Conservation (phyloP, 2,888 invertebrate species). For the Phasia obesa region DNA sequence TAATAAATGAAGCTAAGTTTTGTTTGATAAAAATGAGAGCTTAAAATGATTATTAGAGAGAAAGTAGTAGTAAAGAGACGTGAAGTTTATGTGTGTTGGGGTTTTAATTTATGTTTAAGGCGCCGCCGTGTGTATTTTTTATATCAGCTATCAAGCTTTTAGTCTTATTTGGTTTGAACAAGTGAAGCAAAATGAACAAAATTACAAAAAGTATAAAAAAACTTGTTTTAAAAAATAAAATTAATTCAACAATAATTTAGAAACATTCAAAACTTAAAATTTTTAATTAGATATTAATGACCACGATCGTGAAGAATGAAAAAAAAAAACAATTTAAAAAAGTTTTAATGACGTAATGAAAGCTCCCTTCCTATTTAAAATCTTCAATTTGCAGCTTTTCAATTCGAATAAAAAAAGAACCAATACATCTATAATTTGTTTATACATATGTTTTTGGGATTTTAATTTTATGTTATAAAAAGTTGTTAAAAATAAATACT, state of each 20-base stretch:
- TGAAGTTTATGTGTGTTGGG: conserved; percentile 64
- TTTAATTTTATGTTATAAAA: conserved; percentile 60
- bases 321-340: conserved; percentile 46
- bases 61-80: conserved; percentile 38
- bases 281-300: conserved; percentile 53
- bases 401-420: conserved; percentile 45
- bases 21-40: conserved; percentile 61
- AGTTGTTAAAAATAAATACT: conserved; percentile 63
- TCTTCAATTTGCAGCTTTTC: conserved; percentile 56
- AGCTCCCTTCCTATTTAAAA: conserved; percentile 39
- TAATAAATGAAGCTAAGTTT: conserved; percentile 66
- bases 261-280: conserved; percentile 60
- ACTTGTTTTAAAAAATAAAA: conserved; percentile 59
- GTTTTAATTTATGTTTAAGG: conserved; percentile 71
- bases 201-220: conserved; percentile 41
- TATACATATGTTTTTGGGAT: conserved; percentile 48
- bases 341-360: conserved; percentile 62
- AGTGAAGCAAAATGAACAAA: conserved; percentile 41
- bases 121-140: conserved; percentile 66
- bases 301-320: conserved; percentile 22
- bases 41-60: conserved; percentile 52
- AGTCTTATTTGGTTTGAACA: conserved; percentile 66
- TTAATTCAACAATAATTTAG: conserved; percentile 69
- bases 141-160: conserved; percentile 68
- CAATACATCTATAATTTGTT: conserved; percentile 57